These are phyloP conservation scores for Drosophila anomalata DNA, from an alignment of 2,888 invertebrate species.

Conservation along the genomic window DNA sequence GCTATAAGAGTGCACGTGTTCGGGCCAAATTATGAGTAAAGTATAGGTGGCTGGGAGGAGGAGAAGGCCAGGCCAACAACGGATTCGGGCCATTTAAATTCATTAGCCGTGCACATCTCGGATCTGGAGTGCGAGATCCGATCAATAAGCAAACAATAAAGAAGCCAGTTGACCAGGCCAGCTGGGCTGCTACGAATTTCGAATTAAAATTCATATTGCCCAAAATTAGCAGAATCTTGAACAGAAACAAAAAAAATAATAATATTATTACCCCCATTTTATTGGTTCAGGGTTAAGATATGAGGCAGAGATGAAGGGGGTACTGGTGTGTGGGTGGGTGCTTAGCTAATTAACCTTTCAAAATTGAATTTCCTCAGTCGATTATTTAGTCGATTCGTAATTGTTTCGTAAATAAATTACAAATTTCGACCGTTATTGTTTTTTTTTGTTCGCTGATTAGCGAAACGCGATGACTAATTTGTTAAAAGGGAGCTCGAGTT, in stretches of 20 bases:
- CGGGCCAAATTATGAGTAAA: slow-evolving; percentile 18
- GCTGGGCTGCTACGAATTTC: slow-evolving; percentile 23
- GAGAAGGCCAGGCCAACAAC: slow-evolving; percentile 17
- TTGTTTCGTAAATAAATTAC: slow-evolving; percentile 66
- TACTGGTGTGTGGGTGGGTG: neutral
- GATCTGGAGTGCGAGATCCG: slow-evolving; percentile 42
- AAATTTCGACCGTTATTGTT: slow-evolving; percentile 38
- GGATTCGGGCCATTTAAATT: slow-evolving; percentile 67
- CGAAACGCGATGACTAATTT: slow-evolving; percentile 58
- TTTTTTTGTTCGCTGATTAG: slow-evolving; percentile 46
- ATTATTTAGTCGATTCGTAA: slow-evolving; percentile 43
- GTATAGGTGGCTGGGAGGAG: slow-evolving; percentile 3
- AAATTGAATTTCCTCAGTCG: slow-evolving; percentile 26
- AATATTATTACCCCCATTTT: neutral
- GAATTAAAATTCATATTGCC: slow-evolving; percentile 29
- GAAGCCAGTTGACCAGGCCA: slow-evolving; percentile 5
- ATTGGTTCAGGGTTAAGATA: slow-evolving; percentile 2
- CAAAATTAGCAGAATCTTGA: slow-evolving; percentile 36
- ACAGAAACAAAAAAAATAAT: neutral
- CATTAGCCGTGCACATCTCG: slow-evolving; percentile 62
- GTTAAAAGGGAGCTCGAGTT: neutral
- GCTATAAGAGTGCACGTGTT: slow-evolving; percentile 28
- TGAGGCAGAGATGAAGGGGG: neutral
- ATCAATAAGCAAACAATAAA: slow-evolving; percentile 59
- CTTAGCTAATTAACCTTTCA: slow-evolving; percentile 27